A percentile compares a stretch with the other conserved stretches of the same genome.
Evolutionary conservation across 2,888 invertebrate genomes (phyloP).

Genomic region (Polietes domitor): DNA sequence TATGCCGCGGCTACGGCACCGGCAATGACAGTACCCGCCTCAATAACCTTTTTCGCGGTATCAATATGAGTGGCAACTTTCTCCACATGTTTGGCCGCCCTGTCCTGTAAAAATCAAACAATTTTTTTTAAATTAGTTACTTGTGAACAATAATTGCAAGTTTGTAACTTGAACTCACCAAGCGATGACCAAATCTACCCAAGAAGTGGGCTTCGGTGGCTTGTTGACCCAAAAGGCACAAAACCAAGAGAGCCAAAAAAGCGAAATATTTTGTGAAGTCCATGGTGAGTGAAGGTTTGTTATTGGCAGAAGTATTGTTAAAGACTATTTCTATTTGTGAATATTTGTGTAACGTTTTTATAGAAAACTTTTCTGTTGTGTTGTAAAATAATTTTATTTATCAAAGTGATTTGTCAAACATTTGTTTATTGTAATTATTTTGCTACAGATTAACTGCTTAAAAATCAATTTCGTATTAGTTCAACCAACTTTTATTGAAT

Average conservation of each 20-base stretch:
- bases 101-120: conserved; percentile 26
- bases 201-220: conserved; percentile 63
- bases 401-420: conserved; percentile 1
- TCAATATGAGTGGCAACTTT: conserved; percentile 40
- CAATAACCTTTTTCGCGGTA: conserved; percentile 42
- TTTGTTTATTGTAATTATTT: too few relatives aligned
- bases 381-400: neutral
- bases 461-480: too few relatives aligned
- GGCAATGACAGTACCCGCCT: conserved; percentile 46
- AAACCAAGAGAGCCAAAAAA: conserved; percentile 64
- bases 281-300: conserved; percentile 32
- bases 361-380: neutral
- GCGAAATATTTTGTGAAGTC: conserved; percentile 64
- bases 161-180: conserved; percentile 54
- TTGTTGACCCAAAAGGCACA: conserved; percentile 66
- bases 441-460: too few relatives aligned
- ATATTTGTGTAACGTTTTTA: neutral
- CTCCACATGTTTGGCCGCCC: conserved; percentile 33
- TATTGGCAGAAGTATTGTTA: neutral
- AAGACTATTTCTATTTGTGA: neutral
- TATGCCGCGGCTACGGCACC: conserved; percentile 42
- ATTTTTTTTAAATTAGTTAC: too few relatives aligned
- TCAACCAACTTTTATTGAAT: too few relatives aligned
- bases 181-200: conserved; percentile 58
- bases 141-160: too few relatives aligned